Evolutionary conservation across 2,888 invertebrate genomes (phyloP), one percentile per base, ranked within the genome.

Genomic region (Branchellion lobata): DNA sequence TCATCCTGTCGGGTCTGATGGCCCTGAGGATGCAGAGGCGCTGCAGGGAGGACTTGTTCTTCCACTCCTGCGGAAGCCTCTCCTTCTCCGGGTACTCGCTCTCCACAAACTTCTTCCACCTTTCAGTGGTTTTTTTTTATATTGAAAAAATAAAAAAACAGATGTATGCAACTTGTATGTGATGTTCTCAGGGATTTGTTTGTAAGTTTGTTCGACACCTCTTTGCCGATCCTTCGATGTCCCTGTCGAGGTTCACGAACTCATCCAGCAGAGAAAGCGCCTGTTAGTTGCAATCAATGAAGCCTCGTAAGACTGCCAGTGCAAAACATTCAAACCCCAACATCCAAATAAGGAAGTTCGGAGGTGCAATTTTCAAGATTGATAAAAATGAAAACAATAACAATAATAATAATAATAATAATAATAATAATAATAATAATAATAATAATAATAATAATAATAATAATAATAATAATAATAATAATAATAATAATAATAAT

Each of bases 31-130:
- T 96, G 86, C 96, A 96, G n/a, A 97, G 89, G 83, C 95, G 91
- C 87, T 97, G 96, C 29, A 97, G 89, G 0, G 95, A 92, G 0
- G 94, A 93, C 89, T 96, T 96, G 86, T 94, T 95, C 88, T 97
- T 97, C 96, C 96, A 97, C 88, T 97, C 97, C 81, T 96, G 96
- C 0, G 97, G 97, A 87, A 97, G 94, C 87, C 96, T 96, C 86
- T 97, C 96, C 83, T 94, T 92, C 88, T 97, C 97, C 0, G 97
- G 96, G 85, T 93, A 92, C 86, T 97, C 96, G 84, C 93, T 92
- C 88, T 97, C 97, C 0, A 96, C 93, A 84, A 96, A 91, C 88
- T 96, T 96, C 88, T 96, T 96, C 97, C 97, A 97, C 24, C 77
- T 77, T 65, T 1, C 1, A 76, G 18, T 18, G 61, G 61, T 57